phyloP scores from a whole-genome alignment of 2,888 invertebrate species.

The Aphidius colemani region DNA sequence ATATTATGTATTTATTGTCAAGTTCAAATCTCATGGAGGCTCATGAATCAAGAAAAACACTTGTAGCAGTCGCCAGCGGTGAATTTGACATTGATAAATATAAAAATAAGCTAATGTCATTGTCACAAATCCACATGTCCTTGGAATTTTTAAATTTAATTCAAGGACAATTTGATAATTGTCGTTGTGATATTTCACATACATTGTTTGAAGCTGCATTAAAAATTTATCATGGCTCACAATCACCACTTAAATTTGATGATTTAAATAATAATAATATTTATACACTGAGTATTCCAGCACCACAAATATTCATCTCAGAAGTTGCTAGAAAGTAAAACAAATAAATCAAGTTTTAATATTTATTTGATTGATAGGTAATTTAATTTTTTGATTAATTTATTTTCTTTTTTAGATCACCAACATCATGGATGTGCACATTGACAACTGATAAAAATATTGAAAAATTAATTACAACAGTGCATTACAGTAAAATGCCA shows the following conservation, averaged over 20 bases:
- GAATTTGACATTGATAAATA: constrained; percentile 39
- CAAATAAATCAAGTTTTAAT: constrained; percentile 14
- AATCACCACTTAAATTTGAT: constrained; percentile 39
- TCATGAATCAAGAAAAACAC: constrained; percentile 39
- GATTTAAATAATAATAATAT: constrained; percentile 37
- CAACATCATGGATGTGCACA: constrained; percentile 37
- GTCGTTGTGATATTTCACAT: constrained; percentile 39
- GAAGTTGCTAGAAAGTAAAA: constrained; percentile 40
- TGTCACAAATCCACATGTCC: constrained; percentile 49
- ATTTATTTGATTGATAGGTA: not conserved
- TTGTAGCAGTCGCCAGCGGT: constrained; percentile 35
- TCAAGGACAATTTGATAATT: constrained; percentile 43
- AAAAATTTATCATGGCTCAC: constrained; percentile 39
- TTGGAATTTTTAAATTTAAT: constrained; percentile 48
- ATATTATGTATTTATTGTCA: constrained; percentile 46
- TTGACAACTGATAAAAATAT: constrained; percentile 37
- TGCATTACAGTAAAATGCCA: constrained; percentile 41
- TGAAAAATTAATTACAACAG: constrained; percentile 37
- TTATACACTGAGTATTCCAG: constrained; percentile 38
- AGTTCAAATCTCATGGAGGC: constrained; percentile 40
- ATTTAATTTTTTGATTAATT: not conserved
- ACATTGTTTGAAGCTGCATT: constrained; percentile 41
- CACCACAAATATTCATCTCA: constrained; percentile 35
- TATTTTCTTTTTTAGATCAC: constrained; percentile 28
- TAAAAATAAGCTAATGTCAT: constrained; percentile 39